Evolutionary conservation across 2,888 invertebrate species (phyloP).

Genomic region (Platynereis dumerilii): DNA sequence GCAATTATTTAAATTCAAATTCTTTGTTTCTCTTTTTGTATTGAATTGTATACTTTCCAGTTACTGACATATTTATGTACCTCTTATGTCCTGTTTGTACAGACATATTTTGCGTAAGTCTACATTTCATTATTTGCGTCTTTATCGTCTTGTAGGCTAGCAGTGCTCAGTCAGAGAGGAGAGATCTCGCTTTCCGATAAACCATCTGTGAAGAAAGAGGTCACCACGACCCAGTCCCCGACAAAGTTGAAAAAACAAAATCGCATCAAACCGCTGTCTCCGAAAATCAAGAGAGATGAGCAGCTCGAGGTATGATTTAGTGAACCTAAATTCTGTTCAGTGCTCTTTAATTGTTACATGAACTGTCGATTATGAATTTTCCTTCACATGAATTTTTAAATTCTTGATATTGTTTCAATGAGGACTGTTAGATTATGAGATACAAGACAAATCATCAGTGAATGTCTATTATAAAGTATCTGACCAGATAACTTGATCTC

Average conservation of each 20-base stretch:
- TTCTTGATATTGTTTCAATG: background rate
- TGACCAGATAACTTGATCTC: no score
- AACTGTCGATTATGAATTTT: background rate
- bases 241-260: conserved; percentile 27
- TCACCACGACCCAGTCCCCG: conserved; percentile 35
- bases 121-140: background rate
- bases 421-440: no score
- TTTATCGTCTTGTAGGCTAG: conserved; percentile 47
- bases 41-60: no score
- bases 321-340: background rate
- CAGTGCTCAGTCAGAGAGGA: conserved; percentile 49
- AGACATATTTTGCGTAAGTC: no score
- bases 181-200: conserved; percentile 51
- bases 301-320: conserved; percentile 50
- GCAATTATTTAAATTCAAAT: no score
- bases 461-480: no score
- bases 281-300: conserved; percentile 53
- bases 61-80: no score
- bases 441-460: no score
- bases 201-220: conserved; percentile 40
- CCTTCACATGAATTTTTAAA: background rate
- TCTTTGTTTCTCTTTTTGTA: no score
- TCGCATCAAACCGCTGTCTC: conserved; percentile 46
- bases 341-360: background rate
- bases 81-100: no score